Conservation (phyloP, 2,797 vertebrate species). For the Hydrolagus colliei region DNA sequence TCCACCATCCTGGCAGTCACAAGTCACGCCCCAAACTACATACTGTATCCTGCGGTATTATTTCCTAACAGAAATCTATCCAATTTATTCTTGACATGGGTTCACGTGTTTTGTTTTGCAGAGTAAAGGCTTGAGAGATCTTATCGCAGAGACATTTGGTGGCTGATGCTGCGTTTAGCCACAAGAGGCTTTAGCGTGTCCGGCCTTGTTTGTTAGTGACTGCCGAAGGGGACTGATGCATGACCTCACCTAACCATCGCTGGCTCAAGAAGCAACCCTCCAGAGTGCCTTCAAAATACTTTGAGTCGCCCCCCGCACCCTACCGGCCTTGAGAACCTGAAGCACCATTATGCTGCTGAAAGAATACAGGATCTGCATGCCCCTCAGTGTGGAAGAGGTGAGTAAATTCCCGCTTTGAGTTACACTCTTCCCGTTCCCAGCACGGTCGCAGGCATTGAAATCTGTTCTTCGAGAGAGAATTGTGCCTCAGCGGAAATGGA, state of each 20-base stretch:
- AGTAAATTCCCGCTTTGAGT: conserved; percentile 39
- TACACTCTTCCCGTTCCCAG: background rate
- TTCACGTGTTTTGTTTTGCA: too few species aligned
- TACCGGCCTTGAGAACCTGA: background rate
- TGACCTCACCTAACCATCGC: conserved; percentile 1
- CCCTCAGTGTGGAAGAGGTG: conserved; percentile 86
- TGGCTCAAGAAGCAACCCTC: conserved; percentile 1
- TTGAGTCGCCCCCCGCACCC: background rate
- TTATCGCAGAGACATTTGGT: background rate
- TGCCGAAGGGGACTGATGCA: conserved; percentile 5
- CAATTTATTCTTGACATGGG: too few species aligned
- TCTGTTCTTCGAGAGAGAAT: too few species aligned
- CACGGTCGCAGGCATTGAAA: too few species aligned
- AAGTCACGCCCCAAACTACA: too few species aligned
- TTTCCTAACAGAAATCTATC: too few species aligned
- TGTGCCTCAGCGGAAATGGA: too few species aligned
- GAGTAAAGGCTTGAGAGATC: background rate
- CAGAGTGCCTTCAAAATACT: conserved; percentile 18
- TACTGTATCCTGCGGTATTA: too few species aligned
- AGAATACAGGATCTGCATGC: conserved; percentile 90
- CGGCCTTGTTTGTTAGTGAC: background rate
- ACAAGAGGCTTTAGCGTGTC: background rate
- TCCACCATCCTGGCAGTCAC: too few species aligned
- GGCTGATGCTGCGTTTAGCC: background rate
- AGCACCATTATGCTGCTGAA: conserved; percentile 70